A percentile compares a stretch with the other conserved stretches of the same genome.
Evolutionary conservation across 2,113 vertebrate species (phyloP).

Genomic region (Dendropsophus ebraccatus): DNA sequence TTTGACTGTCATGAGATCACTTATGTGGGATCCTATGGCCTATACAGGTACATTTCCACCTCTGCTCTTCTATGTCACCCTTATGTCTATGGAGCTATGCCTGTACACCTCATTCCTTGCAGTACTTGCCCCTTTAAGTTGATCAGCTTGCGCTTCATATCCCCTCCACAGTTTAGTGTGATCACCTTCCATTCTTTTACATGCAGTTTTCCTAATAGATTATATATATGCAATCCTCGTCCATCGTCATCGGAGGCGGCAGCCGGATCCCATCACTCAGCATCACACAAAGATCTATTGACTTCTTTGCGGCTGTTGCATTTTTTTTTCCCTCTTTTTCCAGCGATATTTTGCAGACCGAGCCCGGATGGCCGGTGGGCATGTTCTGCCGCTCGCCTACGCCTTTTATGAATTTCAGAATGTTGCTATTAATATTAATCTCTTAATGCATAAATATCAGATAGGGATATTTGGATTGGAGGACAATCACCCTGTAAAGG

Average conservation of each 20-base stretch:
- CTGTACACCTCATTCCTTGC: neutral
- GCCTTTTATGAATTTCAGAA: neutral
- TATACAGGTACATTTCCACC: too few species aligned
- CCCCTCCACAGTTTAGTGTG: neutral
- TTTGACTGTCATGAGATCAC: neutral
- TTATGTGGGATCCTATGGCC: neutral
- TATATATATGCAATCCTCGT: neutral
- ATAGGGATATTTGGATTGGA: neutral
- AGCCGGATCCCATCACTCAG: neutral
- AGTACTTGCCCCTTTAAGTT: neutral
- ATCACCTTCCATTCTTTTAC: neutral
- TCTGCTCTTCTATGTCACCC: too few species aligned
- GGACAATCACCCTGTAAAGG: neutral
- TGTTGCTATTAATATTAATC: slow-evolving; percentile 22
- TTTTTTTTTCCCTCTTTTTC: neutral
- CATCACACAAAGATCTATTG: slow-evolving; percentile 35
- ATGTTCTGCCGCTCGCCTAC: neutral
- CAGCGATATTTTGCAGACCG: neutral
- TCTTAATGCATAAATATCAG: slow-evolving; percentile 22
- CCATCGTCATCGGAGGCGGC: neutral
- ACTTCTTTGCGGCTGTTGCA: slow-evolving; percentile 19
- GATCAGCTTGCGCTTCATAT: neutral
- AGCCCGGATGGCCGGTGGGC: neutral
- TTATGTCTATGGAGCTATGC: too few species aligned
- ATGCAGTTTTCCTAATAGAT: too few species aligned